phyloP scores from a whole-genome alignment of 2,797 vertebrate genomes.

The Serranus cabrilla region DNA sequence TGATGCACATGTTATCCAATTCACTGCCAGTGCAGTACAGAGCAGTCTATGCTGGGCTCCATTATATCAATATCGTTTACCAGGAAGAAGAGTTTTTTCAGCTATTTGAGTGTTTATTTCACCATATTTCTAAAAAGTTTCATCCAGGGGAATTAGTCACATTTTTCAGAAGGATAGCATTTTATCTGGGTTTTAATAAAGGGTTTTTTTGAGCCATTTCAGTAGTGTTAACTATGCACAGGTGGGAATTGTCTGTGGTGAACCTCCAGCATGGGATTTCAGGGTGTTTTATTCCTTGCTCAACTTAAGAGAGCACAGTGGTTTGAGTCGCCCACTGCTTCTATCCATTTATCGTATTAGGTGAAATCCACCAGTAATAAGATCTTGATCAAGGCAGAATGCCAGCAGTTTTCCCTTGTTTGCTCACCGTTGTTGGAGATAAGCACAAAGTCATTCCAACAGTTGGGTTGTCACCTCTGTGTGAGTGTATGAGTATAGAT shows the following conservation, averaged over 20 bases:
- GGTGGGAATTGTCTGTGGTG: conserved; percentile 5
- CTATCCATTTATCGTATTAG: conserved; percentile 50
- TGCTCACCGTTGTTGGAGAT: conserved; percentile 53
- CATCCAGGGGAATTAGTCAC: background rate
- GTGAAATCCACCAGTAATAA: conserved; percentile 44
- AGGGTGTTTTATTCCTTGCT: conserved; percentile 7
- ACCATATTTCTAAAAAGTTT: background rate
- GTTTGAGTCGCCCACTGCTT: conserved; percentile 8
- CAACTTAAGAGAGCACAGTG: conserved; percentile 6
- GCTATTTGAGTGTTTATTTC: background rate
- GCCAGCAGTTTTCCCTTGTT: conserved; percentile 40
- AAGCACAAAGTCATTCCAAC: conserved; percentile 39
- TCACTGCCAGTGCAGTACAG: background rate
- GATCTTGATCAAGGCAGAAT: conserved; percentile 42
- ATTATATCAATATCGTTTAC: background rate
- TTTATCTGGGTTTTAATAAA: conserved; percentile 13
- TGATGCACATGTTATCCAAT: background rate
- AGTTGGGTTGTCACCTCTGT: conserved; percentile 29
- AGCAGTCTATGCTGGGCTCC: background rate
- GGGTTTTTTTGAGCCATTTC: background rate
- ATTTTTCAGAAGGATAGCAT: background rate
- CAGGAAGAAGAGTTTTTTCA: background rate
- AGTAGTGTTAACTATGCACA: background rate
- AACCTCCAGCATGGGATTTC: conserved; percentile 8
- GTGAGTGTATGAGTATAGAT: conserved; percentile 28